phyloP scores from a whole-genome alignment of 2,113 vertebrate genomes.

The Suricata suricatta region DNA sequence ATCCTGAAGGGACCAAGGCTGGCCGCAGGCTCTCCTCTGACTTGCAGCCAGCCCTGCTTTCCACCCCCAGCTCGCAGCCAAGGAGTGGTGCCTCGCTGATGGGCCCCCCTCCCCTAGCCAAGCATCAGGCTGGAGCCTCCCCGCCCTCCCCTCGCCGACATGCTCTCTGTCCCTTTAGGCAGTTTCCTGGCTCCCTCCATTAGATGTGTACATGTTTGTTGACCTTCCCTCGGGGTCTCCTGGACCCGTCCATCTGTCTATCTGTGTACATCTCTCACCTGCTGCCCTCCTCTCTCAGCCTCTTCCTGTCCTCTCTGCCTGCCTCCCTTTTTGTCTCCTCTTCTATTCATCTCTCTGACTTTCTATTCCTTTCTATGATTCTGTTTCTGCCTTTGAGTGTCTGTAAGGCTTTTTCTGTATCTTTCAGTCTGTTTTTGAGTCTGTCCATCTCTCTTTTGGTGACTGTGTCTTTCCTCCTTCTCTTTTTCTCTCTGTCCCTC shows the following conservation, averaged over 20 bases:
- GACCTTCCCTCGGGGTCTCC: not conserved
- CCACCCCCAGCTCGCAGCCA: not conserved
- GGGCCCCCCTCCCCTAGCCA: not conserved
- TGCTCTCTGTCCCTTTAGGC: not conserved
- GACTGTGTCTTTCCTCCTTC: not conserved
- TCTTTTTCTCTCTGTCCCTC: not conserved
- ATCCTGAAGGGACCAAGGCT: not conserved
- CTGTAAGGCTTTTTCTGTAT: not conserved
- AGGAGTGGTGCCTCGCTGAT: not conserved
- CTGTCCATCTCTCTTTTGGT: not conserved
- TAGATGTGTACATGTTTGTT: rapidly evolving
- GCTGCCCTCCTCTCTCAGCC: not conserved
- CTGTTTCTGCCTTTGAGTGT: not conserved
- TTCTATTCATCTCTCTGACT: not conserved
- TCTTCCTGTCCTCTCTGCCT: not conserved
- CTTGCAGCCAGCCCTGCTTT: rapidly evolving
- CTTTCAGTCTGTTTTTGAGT: not conserved
- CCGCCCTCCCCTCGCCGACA: not conserved
- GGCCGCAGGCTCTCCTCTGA: not conserved
- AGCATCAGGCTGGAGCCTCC: not conserved
- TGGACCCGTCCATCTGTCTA: not conserved
- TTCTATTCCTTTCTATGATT: not conserved
- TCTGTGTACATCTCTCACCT: not conserved
- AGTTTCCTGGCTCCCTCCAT: not conserved
- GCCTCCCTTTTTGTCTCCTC: not conserved